Evolutionary conservation across 2,888 invertebrate species (phyloP).

Genomic region (Zonitis immaculata): DNA sequence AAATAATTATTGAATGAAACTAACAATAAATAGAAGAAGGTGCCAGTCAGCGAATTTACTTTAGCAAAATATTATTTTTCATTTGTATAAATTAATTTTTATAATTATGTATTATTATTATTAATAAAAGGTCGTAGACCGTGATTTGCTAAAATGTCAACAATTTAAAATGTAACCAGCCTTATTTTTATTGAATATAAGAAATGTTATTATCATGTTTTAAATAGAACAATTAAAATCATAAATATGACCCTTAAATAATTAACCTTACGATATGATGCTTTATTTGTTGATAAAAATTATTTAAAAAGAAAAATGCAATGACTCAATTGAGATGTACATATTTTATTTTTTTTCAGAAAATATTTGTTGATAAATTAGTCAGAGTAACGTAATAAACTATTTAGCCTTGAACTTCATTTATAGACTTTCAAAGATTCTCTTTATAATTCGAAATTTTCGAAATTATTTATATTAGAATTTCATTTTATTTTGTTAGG

Average conservation of each 20-base stretch:
- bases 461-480: neutral
- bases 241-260: neutral
- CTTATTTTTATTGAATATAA: too few species aligned
- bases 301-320: neutral
- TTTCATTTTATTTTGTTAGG: neutral
- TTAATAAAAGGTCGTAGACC: neutral
- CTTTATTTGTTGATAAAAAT: neutral
- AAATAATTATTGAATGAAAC: neutral
- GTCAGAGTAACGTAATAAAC: neutral
- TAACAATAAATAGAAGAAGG: neutral
- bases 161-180: neutral
- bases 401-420: neutral
- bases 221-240: neutral
- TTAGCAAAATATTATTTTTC: neutral
- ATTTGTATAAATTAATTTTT: neutral
- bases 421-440: too few species aligned
- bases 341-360: too few species aligned
- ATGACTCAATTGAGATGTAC: neutral
- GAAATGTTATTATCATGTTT: neutral
- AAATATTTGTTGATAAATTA: neutral
- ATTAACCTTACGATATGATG: neutral
- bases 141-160: neutral
- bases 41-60: neutral
- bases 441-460: neutral
- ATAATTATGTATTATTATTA: too few species aligned